Percentiles rank a stretch among this genome's conserved stretches.
These are phyloP conservation scores for Apistogramma diplotaenia DNA, from an alignment of 2,113 vertebrate species.

Conservation along the genomic window DNA sequence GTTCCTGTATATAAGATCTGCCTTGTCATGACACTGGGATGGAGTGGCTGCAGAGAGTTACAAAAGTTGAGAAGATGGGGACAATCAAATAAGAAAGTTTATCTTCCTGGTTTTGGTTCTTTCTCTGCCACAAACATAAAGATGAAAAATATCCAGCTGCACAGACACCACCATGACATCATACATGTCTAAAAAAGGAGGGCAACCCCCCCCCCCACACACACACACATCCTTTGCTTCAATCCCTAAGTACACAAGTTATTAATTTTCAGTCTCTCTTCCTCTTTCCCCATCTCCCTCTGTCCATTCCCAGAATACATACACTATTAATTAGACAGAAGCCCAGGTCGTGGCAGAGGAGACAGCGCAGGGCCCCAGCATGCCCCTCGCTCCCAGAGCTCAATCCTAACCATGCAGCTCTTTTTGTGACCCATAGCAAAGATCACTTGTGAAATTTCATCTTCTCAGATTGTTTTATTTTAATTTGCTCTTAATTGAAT, in stretches of 20 bases:
- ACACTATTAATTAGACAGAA: conserved; percentile 48
- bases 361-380: conserved; percentile 5
- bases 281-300: not conserved
- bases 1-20: not conserved
- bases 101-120: not conserved
- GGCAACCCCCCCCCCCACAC: no score
- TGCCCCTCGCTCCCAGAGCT: conserved; percentile 15
- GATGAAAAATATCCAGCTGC: not conserved
- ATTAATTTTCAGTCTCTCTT: conserved; percentile 15
- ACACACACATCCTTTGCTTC: not conserved
- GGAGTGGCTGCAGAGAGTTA: not conserved
- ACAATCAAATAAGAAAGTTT: not conserved
- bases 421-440: not conserved
- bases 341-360: conserved; percentile 21
- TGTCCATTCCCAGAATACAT: conserved; percentile 36
- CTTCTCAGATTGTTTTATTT: conserved; percentile 39
- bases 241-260: conserved; percentile 29
- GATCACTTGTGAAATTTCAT: conserved; percentile 24
- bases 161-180: not conserved
- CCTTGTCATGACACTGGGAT: not conserved
- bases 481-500: conserved; percentile 48
- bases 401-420: not conserved
- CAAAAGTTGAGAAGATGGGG: not conserved
- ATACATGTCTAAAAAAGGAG: not conserved
- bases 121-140: not conserved